Evolutionary conservation across 2,113 vertebrate genomes (phyloP), one percentile per base, ranked within the genome.

Genomic region (Chloebia gouldiae): DNA sequence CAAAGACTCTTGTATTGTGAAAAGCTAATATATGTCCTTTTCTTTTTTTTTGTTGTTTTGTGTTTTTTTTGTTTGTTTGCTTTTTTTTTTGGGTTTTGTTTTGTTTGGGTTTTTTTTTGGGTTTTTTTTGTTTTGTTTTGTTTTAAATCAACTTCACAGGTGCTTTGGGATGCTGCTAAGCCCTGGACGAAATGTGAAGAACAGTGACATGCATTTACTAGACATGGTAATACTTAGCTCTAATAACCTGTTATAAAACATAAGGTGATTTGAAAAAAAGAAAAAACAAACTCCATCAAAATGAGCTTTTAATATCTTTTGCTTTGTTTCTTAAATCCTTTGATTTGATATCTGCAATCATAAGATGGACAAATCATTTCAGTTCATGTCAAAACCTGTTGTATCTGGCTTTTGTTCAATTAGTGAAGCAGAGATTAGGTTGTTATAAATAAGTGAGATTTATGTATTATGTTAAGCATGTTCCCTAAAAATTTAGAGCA

Each of bases 141-240:
- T 56, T 88, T 73, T 80, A 56, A 78, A 76, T 87, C 24, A 93
- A 87, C 83, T 95, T 97, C 94, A 35, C 84, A 99, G 99, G 94
- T 99, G 99, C 97, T 99, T 99, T 98, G 99, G 99, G 92, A 99
- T 99, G 99, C 98, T 99, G 57, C 97, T 99, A 72, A 99, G 99
- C 95, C 99, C 99, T 86, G 99, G 99, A 73, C 98, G 99, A 97
- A 99, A 99, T 75, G 99, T 99, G 90, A 99, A 98, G 96, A 99
- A 99, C 98, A 99, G 99, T 76, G 99, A 99, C 97, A 99, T 99
- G 99, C 99, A 99, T 95, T 98, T 99, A 42, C 95, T 99, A 50
- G 99, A 99, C 92, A 99, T 99, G 99, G 99, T 99, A 98, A 99
- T 98, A 79, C 88, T 88, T 76, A 78, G 8, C 19, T 53, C 33